phyloP scores from a whole-genome alignment of 2,888 invertebrate species.

The Macaria liturata region DNA sequence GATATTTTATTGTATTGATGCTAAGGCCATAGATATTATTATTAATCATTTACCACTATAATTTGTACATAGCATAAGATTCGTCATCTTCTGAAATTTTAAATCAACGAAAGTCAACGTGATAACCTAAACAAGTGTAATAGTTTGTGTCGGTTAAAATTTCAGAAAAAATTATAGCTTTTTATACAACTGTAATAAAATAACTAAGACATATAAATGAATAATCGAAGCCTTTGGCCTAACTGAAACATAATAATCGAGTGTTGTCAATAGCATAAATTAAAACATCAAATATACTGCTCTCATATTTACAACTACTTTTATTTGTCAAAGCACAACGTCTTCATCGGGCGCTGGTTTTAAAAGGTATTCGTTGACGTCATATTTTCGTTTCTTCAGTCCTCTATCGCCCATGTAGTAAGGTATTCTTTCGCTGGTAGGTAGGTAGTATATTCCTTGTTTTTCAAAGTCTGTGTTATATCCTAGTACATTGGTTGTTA shows the following conservation, averaged over 20 bases:
- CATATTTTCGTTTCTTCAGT: constrained; percentile 49
- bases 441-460: constrained; percentile 67
- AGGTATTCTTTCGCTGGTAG: constrained; percentile 54
- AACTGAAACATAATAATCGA: constrained; percentile 57
- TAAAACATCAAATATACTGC: constrained; percentile 56
- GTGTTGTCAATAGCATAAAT: constrained; percentile 61
- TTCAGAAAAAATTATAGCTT: background rate
- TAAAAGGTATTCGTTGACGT: constrained; percentile 56
- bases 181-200: constrained; percentile 9
- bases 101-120: too few relatives aligned
- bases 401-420: constrained; percentile 61
- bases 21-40: too few relatives aligned
- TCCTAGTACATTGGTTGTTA: constrained; percentile 57
- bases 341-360: constrained; percentile 59
- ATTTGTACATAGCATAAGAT: constrained; percentile 26
- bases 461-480: constrained; percentile 62
- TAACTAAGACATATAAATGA: background rate
- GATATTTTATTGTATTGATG: too few relatives aligned
- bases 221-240: constrained; percentile 39
- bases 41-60: background rate
- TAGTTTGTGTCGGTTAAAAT: too few relatives aligned
- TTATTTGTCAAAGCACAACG: constrained; percentile 50
- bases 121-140: too few relatives aligned
- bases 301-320: constrained; percentile 44
- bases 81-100: constrained; percentile 28